Conservation (phyloP, 1,140 invertebrate species). For the Drosophila quadrilineata region DNA sequence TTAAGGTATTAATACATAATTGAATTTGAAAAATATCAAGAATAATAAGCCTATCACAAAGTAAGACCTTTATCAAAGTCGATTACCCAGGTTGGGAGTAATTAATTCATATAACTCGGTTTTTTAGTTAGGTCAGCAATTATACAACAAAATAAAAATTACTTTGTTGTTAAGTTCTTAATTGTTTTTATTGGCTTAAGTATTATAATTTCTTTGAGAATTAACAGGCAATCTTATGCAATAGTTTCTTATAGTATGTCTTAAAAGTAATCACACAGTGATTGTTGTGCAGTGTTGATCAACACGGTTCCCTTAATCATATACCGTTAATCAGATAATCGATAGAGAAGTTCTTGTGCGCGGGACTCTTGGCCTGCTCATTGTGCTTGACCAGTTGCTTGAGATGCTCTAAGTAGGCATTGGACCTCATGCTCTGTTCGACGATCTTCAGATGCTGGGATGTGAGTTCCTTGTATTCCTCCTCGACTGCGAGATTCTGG, state of each 20-base stretch:
- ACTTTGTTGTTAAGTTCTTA: too few relatives aligned
- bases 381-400: constrained; percentile 40
- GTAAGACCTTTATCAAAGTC: too few relatives aligned
- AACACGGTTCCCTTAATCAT: constrained; percentile 33
- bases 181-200: too few relatives aligned
- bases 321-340: constrained; percentile 58
- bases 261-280: constrained; percentile 15
- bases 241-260: background rate
- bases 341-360: constrained; percentile 56
- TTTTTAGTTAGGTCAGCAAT: too few relatives aligned
- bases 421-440: constrained; percentile 55
- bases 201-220: constrained; percentile 30
- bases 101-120: too few relatives aligned
- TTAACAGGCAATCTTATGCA: too few relatives aligned
- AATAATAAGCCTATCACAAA: too few relatives aligned
- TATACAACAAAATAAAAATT: too few relatives aligned
- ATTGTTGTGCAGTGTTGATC: background rate
- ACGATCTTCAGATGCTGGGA: constrained; percentile 52
- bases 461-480: constrained; percentile 63
- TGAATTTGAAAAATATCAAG: too few relatives aligned
- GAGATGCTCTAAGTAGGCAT: constrained; percentile 59
- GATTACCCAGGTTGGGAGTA: too few relatives aligned
- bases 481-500: constrained; percentile 64
- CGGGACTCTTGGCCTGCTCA: background rate
- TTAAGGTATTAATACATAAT: too few relatives aligned